Base-by-base conservation (phyloP, 2,888 invertebrate genomes). In the Nephrocerus scutellatus region DNA sequence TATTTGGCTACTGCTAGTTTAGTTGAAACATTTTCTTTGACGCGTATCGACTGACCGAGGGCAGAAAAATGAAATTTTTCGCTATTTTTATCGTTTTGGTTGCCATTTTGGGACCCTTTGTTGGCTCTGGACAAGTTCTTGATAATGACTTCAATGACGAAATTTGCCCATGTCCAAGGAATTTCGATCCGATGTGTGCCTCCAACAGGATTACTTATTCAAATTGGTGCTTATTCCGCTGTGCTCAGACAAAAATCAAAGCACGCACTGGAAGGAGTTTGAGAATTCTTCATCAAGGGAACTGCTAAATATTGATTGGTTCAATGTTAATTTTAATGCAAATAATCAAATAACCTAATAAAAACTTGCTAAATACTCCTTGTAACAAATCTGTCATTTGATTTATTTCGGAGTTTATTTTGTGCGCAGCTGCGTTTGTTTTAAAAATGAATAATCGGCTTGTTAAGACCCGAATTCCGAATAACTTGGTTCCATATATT, bases 191-290 rank as follows among this genome's bases (percentile, higher is more conserved):
- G 14, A 54, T 56, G 13, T 57, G 57, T 25, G 55, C 47, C 2
- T 51, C 54, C 3, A 50, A 57, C 33, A 16, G 24, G 3, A 36
- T 42, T 7, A 56, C 55, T 13, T 63, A 63, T 36, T n/a, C 39
- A 22, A 64, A 60, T 44, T 15, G 12, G 4, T 63, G 63, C 39
- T 38, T 48, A 20, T 48, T 62, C 30, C 5, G 34, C 1, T 63
- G 64, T 30, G 45, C 44, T 9, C 47, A 48, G 14, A 39, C 46
- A 8, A 48, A 31, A 12, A 23, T 47, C n/a, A n/a, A n/a, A 20
- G 29, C 30, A 2, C 48, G 49, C 0, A 36, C 13, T 14, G 54
- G 51, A 4, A 50, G 46, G 30, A 43, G 24, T 10, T 28, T 60
- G 22, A 29, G 14, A 0, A 6, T 48, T 8, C 21, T 34, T 10